phyloP scores from a whole-genome alignment of 2,797 vertebrate species.

The Lycodopsis pacificus region DNA sequence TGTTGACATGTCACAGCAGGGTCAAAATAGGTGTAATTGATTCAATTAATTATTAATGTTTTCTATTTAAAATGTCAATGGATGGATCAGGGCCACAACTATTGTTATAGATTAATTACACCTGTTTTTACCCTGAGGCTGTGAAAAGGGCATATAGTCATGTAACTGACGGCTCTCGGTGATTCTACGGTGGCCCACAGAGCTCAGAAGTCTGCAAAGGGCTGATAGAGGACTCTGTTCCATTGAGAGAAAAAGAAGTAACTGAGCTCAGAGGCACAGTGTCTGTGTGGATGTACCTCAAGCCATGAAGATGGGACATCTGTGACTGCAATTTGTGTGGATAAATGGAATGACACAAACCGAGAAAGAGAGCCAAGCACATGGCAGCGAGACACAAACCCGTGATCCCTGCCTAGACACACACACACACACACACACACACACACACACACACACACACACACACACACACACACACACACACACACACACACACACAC shows the following conservation, averaged over 20 bases:
- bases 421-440: slow-evolving; percentile 2
- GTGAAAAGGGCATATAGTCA: not conserved
- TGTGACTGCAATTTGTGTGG: slow-evolving; percentile 25
- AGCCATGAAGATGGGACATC: slow-evolving; percentile 29
- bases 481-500: not conserved
- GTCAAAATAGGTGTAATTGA: not conserved
- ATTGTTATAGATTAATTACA: not conserved
- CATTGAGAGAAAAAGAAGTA: too few species aligned
- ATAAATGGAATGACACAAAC: slow-evolving; percentile 27
- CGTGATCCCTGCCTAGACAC: slow-evolving; percentile 36
- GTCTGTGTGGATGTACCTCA: slow-evolving; percentile 2
- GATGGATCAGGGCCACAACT: not conserved
- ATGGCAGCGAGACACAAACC: slow-evolving; percentile 35
- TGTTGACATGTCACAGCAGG: not conserved
- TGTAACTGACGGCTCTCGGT: not conserved
- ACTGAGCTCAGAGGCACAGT: not conserved
- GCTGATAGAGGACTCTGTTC: too few species aligned
- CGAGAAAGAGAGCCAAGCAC: slow-evolving; percentile 42
- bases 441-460: slow-evolving; percentile 7
- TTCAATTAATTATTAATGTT: not conserved
- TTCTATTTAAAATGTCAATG: not conserved
- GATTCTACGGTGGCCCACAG: too few species aligned
- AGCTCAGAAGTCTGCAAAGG: too few species aligned
- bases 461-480: slow-evolving; percentile 1
- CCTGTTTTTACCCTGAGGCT: not conserved